A percentile compares a stretch with the other conserved stretches of the same genome.
Conservation (phyloP, 2,888 invertebrate species). For the Lumbricus terrestris region DNA sequence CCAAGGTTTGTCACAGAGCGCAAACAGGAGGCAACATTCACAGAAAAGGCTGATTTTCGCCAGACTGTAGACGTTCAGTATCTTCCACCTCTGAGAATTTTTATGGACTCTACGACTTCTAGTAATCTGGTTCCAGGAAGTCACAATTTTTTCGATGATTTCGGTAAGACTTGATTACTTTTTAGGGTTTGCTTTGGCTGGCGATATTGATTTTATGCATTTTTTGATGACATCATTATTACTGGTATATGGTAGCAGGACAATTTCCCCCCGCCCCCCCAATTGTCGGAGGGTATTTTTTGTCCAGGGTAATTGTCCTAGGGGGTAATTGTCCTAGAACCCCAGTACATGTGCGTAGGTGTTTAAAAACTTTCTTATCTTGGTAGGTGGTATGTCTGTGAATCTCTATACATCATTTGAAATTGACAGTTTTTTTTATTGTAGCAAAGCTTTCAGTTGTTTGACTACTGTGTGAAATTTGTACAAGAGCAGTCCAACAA, state of each 20-base stretch:
- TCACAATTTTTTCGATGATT: neutral
- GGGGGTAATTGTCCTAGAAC: too few relatives aligned
- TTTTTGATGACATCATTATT: too few relatives aligned
- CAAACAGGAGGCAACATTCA: neutral
- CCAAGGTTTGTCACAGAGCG: neutral
- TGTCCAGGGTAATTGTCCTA: too few relatives aligned
- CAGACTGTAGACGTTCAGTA: neutral
- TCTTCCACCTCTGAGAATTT: constrained; percentile 13
- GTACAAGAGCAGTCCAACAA: too few relatives aligned
- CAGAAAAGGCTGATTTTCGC: neutral
- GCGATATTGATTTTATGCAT: neutral
- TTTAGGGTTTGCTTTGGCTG: neutral
- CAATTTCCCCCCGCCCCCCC: too few relatives aligned
- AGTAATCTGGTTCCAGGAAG: neutral
- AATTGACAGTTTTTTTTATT: neutral
- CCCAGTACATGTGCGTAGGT: too few relatives aligned
- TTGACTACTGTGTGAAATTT: neutral
- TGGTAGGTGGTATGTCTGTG: neutral
- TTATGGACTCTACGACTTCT: neutral
- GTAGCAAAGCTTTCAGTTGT: neutral
- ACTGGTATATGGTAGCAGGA: too few relatives aligned
- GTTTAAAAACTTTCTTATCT: neutral
- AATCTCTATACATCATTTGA: neutral
- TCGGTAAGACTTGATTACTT: neutral
- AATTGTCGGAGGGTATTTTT: too few relatives aligned